phyloP scores from a whole-genome alignment of 2,797 vertebrate species.

The Brachymystax lenok region DNA sequence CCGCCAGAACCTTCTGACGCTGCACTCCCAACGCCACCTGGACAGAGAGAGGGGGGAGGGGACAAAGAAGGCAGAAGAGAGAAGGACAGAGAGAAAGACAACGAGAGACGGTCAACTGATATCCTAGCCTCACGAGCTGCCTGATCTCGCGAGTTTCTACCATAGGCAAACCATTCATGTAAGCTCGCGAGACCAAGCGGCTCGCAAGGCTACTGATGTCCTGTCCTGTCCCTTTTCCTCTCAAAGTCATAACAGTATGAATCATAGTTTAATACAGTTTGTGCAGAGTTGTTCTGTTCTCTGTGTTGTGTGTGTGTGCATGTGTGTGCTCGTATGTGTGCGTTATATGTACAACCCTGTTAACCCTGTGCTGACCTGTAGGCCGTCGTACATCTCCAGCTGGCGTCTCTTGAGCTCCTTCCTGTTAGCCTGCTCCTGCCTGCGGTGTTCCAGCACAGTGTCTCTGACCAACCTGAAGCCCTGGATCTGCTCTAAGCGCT shows the following conservation, averaged over 20 bases:
- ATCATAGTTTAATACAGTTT: background rate
- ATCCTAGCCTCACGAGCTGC: background rate
- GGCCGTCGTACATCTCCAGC: constrained; percentile 74
- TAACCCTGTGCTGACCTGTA: constrained; percentile 76
- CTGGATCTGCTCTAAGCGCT: constrained; percentile 79
- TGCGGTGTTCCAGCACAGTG: constrained; percentile 70
- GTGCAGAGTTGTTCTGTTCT: no score
- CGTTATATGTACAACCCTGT: background rate
- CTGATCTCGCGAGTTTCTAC: no score
- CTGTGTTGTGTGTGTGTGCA: no score
- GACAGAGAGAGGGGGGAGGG: background rate
- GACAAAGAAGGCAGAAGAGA: constrained; percentile 5
- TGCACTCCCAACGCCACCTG: constrained; percentile 75
- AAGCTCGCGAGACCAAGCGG: no score
- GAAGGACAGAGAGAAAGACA: background rate
- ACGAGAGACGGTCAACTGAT: background rate
- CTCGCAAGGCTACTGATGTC: no score
- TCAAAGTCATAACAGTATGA: background rate
- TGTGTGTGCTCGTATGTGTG: no score
- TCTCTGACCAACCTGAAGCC: constrained; percentile 75
- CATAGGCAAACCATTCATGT: no score
- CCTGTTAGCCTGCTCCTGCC: constrained; percentile 65
- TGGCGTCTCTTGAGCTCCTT: constrained; percentile 70
- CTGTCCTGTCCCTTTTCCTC: background rate
- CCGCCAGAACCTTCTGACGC: constrained; percentile 58